A percentile compares a stretch with the other conserved stretches of the same genome.
Evolutionary conservation across 2,888 invertebrate genomes (phyloP).

Genomic region (Perithous albicinctus): DNA sequence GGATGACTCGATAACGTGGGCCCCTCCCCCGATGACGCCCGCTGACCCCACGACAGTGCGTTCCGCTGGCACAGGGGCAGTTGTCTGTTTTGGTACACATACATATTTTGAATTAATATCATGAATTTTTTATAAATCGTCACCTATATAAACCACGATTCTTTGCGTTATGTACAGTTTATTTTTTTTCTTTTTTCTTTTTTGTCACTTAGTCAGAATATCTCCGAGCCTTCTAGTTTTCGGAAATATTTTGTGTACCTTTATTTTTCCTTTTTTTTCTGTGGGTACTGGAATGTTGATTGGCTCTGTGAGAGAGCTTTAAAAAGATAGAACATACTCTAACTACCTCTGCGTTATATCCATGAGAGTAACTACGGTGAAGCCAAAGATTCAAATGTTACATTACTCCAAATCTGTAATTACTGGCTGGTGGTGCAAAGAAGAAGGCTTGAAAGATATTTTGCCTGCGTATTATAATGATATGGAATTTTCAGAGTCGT

Average conservation of each 20-base stretch:
- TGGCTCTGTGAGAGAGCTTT: constrained; percentile 31
- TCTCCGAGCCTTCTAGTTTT: constrained; percentile 67
- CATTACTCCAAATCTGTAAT: constrained; percentile 44
- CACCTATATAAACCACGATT: background rate
- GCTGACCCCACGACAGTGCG: constrained; percentile 87
- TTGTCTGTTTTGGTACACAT: constrained; percentile 76
- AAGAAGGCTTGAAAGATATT: constrained; percentile 70
- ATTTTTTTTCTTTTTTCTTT: constrained; percentile 21
- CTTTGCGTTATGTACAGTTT: constrained; percentile 28
- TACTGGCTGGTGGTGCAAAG: constrained; percentile 56
- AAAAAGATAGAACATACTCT: constrained; percentile 38
- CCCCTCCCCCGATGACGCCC: constrained; percentile 88
- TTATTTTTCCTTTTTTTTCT: constrained; percentile 18
- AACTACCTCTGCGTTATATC: constrained; percentile 57
- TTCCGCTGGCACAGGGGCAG: constrained; percentile 88
- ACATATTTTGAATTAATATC: constrained; percentile 28
- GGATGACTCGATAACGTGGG: constrained; percentile 86
- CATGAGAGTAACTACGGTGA: constrained; percentile 53
- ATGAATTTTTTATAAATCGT: background rate
- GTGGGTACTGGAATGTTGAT: background rate
- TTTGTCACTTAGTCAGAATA: constrained; percentile 59
- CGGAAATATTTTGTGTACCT: constrained; percentile 54
- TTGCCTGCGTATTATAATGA: constrained; percentile 60
- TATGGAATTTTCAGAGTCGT: constrained; percentile 61
- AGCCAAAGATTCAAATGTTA: constrained; percentile 56